These are phyloP conservation scores for Oreohelix idahoensis DNA, from an alignment of 1,140 invertebrate genomes.

Conservation along the genomic window DNA sequence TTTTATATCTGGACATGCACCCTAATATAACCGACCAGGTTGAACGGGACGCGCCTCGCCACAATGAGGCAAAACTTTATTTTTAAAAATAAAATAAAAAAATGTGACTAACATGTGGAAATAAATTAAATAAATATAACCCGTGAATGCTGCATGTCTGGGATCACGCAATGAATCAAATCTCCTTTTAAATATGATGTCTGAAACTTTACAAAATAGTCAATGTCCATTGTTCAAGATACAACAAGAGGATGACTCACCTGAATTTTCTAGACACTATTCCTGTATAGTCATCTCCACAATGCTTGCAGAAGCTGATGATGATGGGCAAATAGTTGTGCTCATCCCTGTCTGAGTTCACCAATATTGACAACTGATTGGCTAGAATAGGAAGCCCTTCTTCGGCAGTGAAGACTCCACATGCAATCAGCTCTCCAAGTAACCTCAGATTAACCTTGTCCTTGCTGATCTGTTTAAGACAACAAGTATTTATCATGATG, in stretches of 20 bases:
- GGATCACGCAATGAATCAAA: no score
- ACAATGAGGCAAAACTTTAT: no score
- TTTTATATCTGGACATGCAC: no score
- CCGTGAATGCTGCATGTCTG: no score
- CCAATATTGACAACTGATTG: slow-evolving; percentile 86
- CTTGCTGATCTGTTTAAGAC: slow-evolving; percentile 76
- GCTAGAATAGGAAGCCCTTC: slow-evolving; percentile 89
- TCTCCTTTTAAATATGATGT: no score
- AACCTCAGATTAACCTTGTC: slow-evolving; percentile 83
- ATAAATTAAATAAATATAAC: no score
- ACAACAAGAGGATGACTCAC: slow-evolving; percentile 37
- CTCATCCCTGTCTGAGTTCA: slow-evolving; percentile 93
- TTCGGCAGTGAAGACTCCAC: slow-evolving; percentile 91
- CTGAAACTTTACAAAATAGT: no score
- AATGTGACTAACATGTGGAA: no score
- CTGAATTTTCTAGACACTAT: slow-evolving; percentile 73
- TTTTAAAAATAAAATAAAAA: no score
- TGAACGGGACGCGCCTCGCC: no score
- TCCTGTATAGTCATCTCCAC: slow-evolving; percentile 95
- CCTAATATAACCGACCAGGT: no score
- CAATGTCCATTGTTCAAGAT: no score
- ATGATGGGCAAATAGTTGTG: slow-evolving; percentile 95
- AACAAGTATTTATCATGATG: neutral
- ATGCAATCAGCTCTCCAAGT: slow-evolving; percentile 92
- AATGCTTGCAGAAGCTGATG: slow-evolving; percentile 94